Base-by-base conservation (phyloP, 2,113 vertebrate species). In the Brachypteracias leptosomus region DNA sequence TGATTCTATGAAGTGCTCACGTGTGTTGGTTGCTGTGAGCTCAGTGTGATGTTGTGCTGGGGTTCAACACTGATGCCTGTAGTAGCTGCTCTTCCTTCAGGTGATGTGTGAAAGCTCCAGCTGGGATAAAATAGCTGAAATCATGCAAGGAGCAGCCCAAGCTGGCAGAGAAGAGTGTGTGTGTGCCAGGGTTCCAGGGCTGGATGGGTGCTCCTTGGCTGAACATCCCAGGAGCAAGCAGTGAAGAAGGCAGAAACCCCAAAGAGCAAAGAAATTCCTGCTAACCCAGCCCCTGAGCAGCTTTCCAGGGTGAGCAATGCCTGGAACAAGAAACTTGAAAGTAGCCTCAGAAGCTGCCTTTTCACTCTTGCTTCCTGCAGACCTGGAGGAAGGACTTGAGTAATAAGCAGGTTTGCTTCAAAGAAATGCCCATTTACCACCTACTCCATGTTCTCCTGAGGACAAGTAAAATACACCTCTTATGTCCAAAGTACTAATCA, bases 401-500 rank as follows among this genome's bases (percentile, higher is more conserved):
- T 24, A 52, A 78, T 3, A 29, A 52, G 75, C 59, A 74, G 75
- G 8, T 22, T 49, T 78, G 18, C 46, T 71, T 40, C 62, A 28
- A 29, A 73, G 59, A 85, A 59, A 49, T 78, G 70, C 38, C 84
- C 65, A 15, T 63, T 89, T 83, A 29, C 51, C 61, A 66, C 81
- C 52, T 66, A 25, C 71, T n/a, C 35, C 40, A 7, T 3, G 1
- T 36, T 77, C 67, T 71, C 16, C 1, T 22, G 46, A 63, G 66
- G 59, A 35, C 55, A 74, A 31, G 61, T 22, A 31, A 80, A 89
- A 51, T 9, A 22, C 2, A 35, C 35, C 46, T 75, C 89, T 51
- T 17, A 33, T 36, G 72, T 36, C 85, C 89, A 57, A 89, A 82
- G 80, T 61, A 28, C 61, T 94, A 70, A 65, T 93, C 73, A 85